These are phyloP conservation scores for Leptestheria dahalacensis DNA, from an alignment of 1,140 invertebrate species.

Conservation along the genomic window DNA sequence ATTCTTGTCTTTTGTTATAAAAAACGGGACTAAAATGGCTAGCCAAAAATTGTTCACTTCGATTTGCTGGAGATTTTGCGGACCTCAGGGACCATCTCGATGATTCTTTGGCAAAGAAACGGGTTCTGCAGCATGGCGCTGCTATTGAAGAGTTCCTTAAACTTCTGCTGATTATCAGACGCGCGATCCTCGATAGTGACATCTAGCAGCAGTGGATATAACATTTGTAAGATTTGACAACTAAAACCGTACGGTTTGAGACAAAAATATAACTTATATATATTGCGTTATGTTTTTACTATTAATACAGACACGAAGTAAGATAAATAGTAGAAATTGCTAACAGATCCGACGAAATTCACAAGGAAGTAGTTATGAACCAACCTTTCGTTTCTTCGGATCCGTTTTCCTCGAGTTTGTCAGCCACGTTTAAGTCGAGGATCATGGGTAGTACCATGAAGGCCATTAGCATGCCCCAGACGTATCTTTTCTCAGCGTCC, in stretches of 20 bases:
- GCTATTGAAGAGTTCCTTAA: background rate
- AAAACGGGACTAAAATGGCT: too few relatives aligned
- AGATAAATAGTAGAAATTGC: background rate
- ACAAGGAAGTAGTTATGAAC: background rate
- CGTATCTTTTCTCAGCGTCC: constrained; percentile 2
- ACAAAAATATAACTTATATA: too few relatives aligned
- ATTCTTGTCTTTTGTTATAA: too few relatives aligned
- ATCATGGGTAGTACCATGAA: background rate
- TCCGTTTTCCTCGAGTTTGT: background rate
- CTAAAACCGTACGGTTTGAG: too few relatives aligned
- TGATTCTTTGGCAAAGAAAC: background rate
- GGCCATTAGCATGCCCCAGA: background rate
- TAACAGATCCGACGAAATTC: background rate
- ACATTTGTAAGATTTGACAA: too few relatives aligned
- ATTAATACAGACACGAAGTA: too few relatives aligned
- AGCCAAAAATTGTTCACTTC: background rate
- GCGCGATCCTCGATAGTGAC: too few relatives aligned
- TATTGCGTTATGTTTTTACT: too few relatives aligned
- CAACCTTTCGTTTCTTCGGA: background rate
- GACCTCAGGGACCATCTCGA: background rate
- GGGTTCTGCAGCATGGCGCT: background rate
- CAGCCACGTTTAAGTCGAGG: background rate
- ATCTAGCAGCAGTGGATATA: too few relatives aligned
- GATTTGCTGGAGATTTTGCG: too few relatives aligned
- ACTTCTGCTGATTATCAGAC: background rate